Evolutionary conservation across 2,888 invertebrate species (phyloP).

Genomic region (Tubulanus polymorphus): DNA sequence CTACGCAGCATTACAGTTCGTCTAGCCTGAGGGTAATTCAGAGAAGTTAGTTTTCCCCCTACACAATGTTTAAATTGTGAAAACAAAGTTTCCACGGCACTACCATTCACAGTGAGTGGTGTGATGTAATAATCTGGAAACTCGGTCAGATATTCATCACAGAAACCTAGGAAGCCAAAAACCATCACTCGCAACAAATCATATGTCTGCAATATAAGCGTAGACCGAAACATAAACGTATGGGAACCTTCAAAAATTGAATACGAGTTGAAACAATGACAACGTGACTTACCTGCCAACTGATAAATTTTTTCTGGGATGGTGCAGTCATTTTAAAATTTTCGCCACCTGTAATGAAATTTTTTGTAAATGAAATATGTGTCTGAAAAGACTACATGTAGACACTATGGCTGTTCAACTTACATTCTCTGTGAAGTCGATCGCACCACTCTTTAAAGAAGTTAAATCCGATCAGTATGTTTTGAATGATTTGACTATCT

Average conservation of each 20-base stretch:
- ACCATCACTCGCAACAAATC: not conserved
- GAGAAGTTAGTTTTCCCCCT: not conserved
- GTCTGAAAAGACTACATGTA: too few relatives aligned
- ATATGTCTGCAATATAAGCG: not conserved
- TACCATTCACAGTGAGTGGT: not conserved
- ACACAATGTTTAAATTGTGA: not conserved
- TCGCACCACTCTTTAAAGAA: not conserved
- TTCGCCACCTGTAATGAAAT: too few relatives aligned
- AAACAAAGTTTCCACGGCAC: not conserved
- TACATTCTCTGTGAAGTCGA: not conserved
- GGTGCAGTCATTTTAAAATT: not conserved
- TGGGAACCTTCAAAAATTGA: not conserved
- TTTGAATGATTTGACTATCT: not conserved
- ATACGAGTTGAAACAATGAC: not conserved
- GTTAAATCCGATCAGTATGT: not conserved
- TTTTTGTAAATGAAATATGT: too few relatives aligned
- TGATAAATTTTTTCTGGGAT: not conserved
- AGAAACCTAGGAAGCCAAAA: not conserved
- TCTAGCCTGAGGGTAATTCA: not conserved
- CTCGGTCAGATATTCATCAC: not conserved
- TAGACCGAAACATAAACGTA: too few relatives aligned
- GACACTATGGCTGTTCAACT: too few relatives aligned
- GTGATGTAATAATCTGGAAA: not conserved
- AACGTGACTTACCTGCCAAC: not conserved
- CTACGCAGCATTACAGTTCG: not conserved